A percentile compares a stretch with the other conserved stretches of the same genome.
Evolutionary conservation across 2,113 vertebrate genomes (phyloP).

Genomic region (Eubucco bourcierii): DNA sequence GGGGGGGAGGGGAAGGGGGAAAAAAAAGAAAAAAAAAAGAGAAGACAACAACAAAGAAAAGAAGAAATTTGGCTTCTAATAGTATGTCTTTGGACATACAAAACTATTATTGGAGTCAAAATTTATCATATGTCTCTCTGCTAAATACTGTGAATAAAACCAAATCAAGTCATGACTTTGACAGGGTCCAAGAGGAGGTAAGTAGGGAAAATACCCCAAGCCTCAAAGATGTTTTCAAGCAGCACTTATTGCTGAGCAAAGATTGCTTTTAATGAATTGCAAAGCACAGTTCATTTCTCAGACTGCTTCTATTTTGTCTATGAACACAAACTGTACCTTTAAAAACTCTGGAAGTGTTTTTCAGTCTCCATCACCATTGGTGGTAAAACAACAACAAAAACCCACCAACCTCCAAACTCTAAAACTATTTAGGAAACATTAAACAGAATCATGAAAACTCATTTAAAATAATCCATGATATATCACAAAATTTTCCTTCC

Average conservation of each 20-base stretch:
- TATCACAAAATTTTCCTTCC: not conserved
- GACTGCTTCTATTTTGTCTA: not conserved
- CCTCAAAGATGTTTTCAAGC: not conserved
- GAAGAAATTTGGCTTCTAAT: not conserved
- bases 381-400: not conserved
- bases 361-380: not conserved
- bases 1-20: no score
- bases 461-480: not conserved
- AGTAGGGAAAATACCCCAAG: not conserved
- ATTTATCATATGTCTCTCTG: not conserved
- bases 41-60: no score
- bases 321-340: not conserved
- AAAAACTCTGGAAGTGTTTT: not conserved
- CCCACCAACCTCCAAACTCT: not conserved
- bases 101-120: not conserved
- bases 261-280: not conserved
- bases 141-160: not conserved
- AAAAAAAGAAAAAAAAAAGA: not conserved
- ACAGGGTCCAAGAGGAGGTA: not conserved
- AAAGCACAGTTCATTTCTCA: not conserved
- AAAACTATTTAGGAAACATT: not conserved
- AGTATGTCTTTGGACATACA: not conserved
- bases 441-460: not conserved
- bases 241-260: not conserved
- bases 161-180: not conserved